Percentiles rank a stretch among this genome's conserved stretches.
Conservation (phyloP, 2,113 vertebrate species). For the Daboia siamensis region DNA sequence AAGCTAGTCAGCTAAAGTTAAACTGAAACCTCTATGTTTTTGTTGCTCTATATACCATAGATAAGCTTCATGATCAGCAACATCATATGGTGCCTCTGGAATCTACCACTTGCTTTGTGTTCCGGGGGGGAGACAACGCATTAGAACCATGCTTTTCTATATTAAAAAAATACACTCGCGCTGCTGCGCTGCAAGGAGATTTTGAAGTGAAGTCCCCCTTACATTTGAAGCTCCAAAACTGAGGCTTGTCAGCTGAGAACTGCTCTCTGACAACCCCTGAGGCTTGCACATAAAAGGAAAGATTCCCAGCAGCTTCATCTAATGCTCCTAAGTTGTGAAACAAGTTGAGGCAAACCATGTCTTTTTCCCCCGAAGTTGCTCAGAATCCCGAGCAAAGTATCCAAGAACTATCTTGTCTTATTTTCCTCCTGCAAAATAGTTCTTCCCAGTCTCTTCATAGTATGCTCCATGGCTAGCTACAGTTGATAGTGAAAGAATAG, state of each 20-base stretch:
- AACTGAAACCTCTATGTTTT: background rate
- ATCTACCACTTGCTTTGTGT: background rate
- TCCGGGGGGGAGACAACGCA: background rate
- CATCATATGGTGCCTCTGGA: background rate
- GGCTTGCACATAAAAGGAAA: background rate
- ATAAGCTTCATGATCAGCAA: background rate
- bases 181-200: background rate
- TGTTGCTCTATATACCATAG: background rate
- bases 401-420: background rate
- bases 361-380: background rate
- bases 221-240: background rate
- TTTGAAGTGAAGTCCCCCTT: background rate
- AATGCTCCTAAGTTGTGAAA: background rate
- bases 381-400: background rate
- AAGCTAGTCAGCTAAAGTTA: background rate
- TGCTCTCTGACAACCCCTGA: background rate
- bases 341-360: background rate
- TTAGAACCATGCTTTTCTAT: background rate
- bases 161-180: background rate
- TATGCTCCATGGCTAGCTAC: too few species aligned
- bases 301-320: background rate
- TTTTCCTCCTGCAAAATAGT: background rate
- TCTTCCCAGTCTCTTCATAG: background rate
- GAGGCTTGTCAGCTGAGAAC: background rate
- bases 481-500: background rate